Base-by-base conservation (phyloP, 2,797 vertebrate species). In the Sebastes goodei region DNA sequence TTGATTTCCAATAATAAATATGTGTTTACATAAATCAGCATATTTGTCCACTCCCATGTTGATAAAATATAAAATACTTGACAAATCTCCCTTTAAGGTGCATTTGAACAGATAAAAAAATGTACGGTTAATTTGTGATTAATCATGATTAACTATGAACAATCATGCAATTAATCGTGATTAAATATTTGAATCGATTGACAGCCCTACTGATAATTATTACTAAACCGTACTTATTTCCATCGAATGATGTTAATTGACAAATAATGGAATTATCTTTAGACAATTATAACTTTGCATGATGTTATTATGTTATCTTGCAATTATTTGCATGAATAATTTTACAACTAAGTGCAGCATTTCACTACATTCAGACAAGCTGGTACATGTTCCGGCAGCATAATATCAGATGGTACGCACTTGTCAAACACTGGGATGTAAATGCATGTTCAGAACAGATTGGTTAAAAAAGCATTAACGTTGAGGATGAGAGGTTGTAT, bases 381-480 rank as follows among this genome's bases (percentile, higher is more conserved):
- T 66, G 49, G 17, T 33, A 27, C 38, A 65, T 71, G 52, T 70
- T 35, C n/a, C n/a, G 21, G 66, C 7, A 49, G 42, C 21, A 23
- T 9, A 17, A 49, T 32, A 46, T 62, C 7, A 76, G 7, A 17
- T 38, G n/a, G 17, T 42, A 3, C n/a, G n/a, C 9, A 56, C 27
- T 8, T 20, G 42, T 29, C 3, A 65, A 52, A 69, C 2, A 21
- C 6, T 2, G 8, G 9, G 35, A 57, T 23, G 12, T 38, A 49
- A 25, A 63, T 38, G 30, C 59, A 68, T 23, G 33, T 75, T 70
- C 70, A 5, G 55, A 78, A 32, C 14, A 72, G 52, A 78, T 29
- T 78, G 33, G 46, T 75, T 70, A n/a, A 63, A 80, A 71, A 0
- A 62, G 46, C 35, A 75, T 79, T 71, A 62, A 55, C 66, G 42